These are phyloP conservation scores for Pandion haliaetus DNA, from an alignment of 2,113 vertebrate genomes.

Conservation along the genomic window DNA sequence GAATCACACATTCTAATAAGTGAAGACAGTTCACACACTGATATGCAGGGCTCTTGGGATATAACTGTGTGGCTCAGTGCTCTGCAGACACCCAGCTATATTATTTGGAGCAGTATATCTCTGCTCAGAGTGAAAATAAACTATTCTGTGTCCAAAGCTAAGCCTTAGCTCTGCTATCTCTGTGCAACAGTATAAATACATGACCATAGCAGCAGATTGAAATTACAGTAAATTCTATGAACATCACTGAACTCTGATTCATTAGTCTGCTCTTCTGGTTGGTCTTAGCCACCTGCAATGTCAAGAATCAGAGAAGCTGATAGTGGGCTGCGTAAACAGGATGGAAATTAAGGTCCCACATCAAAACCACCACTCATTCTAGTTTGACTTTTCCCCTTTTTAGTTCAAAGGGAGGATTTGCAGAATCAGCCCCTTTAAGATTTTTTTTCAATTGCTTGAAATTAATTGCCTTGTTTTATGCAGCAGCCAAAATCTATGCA, in stretches of 20 bases:
- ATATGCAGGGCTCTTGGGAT: not conserved
- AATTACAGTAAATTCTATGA: not conserved
- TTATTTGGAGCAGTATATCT: not conserved
- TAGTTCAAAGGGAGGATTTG: not conserved
- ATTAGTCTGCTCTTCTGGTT: not conserved
- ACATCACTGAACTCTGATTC: not conserved
- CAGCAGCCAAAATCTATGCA: not conserved
- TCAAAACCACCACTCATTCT: not conserved
- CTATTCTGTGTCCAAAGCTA: not conserved
- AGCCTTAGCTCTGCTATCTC: not conserved
- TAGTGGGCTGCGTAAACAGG: not conserved
- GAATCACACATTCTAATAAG: too few relatives aligned
- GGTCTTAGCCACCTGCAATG: not conserved
- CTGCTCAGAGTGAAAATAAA: not conserved
- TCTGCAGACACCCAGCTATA: not conserved
- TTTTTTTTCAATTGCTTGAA: not conserved
- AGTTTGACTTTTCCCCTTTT: not conserved
- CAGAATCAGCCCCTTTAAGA: not conserved
- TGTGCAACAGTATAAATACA: not conserved
- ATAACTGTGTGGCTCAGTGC: accelerated
- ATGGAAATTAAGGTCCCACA: not conserved
- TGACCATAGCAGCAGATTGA: not conserved
- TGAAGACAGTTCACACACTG: not conserved
- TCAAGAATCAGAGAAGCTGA: not conserved
- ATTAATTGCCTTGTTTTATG: not conserved